Evolutionary conservation across 2,113 vertebrate genomes (phyloP).

Genomic region (Thermophis baileyi): DNA sequence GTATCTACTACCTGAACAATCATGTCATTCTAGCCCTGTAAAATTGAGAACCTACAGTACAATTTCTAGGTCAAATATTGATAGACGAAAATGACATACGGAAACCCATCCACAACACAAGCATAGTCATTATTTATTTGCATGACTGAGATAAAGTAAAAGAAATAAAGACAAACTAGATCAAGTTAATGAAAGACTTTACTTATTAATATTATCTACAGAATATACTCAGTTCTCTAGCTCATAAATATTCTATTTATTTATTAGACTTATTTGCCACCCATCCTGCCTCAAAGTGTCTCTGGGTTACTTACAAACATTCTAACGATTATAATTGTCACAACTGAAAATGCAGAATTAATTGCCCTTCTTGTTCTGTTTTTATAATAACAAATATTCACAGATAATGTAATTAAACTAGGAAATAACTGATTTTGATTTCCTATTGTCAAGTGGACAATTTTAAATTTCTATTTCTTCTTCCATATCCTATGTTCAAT

Average conservation of each 20-base stretch:
- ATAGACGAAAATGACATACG: not conserved
- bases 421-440: not conserved
- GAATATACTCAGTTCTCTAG: not conserved
- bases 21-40: not conserved
- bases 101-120: not conserved
- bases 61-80: not conserved
- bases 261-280: not conserved
- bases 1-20: not conserved
- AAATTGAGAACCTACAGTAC: not conserved
- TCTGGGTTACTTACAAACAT: not conserved
- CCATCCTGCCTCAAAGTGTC: not conserved
- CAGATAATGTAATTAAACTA: not conserved
- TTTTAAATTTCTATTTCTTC: not conserved
- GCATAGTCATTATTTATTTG: not conserved
- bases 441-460: not conserved
- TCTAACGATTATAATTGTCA: not conserved
- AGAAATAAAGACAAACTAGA: not conserved
- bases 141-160: not conserved
- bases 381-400: not conserved
- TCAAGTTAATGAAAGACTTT: not conserved
- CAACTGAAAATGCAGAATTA: not conserved
- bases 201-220: not conserved
- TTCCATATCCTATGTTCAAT: not conserved
- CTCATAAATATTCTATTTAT: not conserved
- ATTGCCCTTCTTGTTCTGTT: not conserved